Conservation (phyloP, 2,797 vertebrate species). For the Periophthalmus magnuspinnatus region DNA sequence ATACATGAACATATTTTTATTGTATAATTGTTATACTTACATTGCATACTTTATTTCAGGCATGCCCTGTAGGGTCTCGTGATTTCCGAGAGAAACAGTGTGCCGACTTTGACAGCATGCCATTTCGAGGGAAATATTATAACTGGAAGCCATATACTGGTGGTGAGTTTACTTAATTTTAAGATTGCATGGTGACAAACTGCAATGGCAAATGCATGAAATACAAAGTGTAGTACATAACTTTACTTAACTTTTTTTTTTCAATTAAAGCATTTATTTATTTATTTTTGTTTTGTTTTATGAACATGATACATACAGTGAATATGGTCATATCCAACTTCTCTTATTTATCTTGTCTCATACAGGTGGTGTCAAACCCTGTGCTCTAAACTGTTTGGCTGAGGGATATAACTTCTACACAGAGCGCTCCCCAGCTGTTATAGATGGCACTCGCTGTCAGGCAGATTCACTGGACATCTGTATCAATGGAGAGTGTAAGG, state of each 20-base stretch:
- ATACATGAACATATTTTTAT: background rate
- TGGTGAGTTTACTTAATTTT: conserved; percentile 75
- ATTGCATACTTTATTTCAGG: conserved; percentile 61
- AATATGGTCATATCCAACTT: too few relatives aligned
- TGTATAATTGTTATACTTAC: background rate
- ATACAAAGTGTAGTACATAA: too few relatives aligned
- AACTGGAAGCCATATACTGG: conserved; percentile 99
- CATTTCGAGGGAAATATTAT: conserved; percentile 98
- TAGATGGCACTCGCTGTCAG: conserved; percentile 95
- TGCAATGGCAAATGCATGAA: too few relatives aligned
- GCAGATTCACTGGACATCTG: conserved; percentile 96
- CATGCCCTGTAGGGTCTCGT: conserved; percentile 85
- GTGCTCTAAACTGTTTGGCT: conserved; percentile 95
- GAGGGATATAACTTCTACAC: conserved; percentile 99
- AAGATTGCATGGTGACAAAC: too few relatives aligned
- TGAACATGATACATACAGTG: too few relatives aligned
- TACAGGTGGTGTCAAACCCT: conserved; percentile 96
- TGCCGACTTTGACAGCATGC: conserved; percentile 94
- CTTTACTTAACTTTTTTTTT: too few relatives aligned
- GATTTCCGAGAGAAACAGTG: conserved; percentile 99
- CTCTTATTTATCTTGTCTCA: too few relatives aligned
- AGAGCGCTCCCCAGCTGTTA: conserved; percentile 93
- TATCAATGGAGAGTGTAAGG: conserved; percentile 99
- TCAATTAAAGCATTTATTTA: too few relatives aligned
- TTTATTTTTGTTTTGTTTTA: too few relatives aligned